These are phyloP conservation scores for Drosophila neutralis DNA, from an alignment of 2,888 invertebrate genomes.

Conservation along the genomic window DNA sequence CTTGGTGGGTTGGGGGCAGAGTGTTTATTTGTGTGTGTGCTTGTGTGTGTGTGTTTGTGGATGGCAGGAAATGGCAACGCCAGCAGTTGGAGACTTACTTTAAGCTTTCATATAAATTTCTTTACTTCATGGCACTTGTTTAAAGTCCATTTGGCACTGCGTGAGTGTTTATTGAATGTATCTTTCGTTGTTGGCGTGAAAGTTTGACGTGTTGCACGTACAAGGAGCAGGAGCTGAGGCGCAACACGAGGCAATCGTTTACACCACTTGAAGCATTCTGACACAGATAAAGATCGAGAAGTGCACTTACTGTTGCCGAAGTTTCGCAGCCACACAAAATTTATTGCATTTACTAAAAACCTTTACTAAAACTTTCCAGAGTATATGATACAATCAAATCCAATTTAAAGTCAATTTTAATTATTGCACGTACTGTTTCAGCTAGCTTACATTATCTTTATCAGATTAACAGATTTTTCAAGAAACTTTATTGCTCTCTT, in stretches of 20 bases:
- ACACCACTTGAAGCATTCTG: slow-evolving; percentile 25
- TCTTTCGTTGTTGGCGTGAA: slow-evolving; percentile 50
- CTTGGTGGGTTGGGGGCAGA: neutral
- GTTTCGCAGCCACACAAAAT: neutral
- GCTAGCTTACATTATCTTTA: neutral
- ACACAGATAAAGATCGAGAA: slow-evolving; percentile 19
- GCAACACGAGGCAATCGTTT: neutral
- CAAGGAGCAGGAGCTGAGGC: neutral
- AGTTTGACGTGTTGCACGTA: slow-evolving; percentile 32
- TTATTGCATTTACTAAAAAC: neutral
- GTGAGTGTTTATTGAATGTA: slow-evolving; percentile 76
- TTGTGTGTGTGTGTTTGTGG: neutral
- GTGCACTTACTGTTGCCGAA: slow-evolving; percentile 4
- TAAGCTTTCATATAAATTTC: slow-evolving; percentile 76
- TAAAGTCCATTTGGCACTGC: slow-evolving; percentile 78
- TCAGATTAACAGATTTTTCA: neutral
- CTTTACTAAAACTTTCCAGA: neutral
- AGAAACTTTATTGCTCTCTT: neutral
- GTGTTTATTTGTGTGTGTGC: slow-evolving; percentile 1
- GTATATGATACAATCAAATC: neutral
- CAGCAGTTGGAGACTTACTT: slow-evolving; percentile 71
- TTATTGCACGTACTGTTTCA: neutral
- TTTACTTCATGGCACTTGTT: slow-evolving; percentile 77
- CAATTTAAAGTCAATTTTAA: neutral
- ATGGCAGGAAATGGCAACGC: slow-evolving; percentile 28